phyloP scores from a whole-genome alignment of 1,140 invertebrate genomes.

The Reticulitermes speratus region DNA sequence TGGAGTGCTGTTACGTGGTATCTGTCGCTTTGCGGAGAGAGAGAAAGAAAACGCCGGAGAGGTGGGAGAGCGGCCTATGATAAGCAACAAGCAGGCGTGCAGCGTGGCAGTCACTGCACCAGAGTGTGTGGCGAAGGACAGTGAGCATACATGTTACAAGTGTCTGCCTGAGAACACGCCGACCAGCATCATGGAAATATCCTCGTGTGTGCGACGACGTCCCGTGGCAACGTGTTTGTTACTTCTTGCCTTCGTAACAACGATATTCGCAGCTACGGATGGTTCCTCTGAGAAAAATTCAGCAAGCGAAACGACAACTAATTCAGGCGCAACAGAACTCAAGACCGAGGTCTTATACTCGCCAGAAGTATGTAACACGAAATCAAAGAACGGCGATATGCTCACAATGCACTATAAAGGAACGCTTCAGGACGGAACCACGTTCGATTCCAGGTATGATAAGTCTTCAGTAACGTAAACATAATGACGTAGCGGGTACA shows the following conservation, averaged over 20 bases:
- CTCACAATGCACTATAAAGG: conserved; percentile 94
- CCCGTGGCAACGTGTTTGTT: neutral
- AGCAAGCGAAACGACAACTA: neutral
- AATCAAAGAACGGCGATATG: conserved; percentile 83
- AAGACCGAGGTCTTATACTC: conserved; percentile 79
- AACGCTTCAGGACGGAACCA: conserved; percentile 80
- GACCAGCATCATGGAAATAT: neutral
- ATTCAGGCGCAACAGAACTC: conserved; percentile 54
- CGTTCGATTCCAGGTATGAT: conserved; percentile 90
- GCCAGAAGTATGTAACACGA: conserved; percentile 76
- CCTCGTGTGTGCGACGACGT: neutral
- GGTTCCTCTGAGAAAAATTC: neutral
- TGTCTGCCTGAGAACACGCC: neutral
- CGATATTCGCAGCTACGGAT: neutral
- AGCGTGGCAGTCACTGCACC: neutral
- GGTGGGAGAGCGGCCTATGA: neutral
- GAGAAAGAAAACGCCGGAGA: neutral
- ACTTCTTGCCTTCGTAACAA: neutral
- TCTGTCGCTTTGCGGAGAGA: neutral
- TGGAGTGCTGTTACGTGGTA: neutral
- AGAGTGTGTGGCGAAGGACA: neutral
- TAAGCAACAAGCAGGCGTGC: conserved; percentile 1
- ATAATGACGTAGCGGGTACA: neutral
- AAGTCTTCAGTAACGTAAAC: conserved; percentile 22
- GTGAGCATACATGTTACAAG: neutral